Conservation (phyloP, 2,888 invertebrate species). For the Gymnosoma rotundatum region DNA sequence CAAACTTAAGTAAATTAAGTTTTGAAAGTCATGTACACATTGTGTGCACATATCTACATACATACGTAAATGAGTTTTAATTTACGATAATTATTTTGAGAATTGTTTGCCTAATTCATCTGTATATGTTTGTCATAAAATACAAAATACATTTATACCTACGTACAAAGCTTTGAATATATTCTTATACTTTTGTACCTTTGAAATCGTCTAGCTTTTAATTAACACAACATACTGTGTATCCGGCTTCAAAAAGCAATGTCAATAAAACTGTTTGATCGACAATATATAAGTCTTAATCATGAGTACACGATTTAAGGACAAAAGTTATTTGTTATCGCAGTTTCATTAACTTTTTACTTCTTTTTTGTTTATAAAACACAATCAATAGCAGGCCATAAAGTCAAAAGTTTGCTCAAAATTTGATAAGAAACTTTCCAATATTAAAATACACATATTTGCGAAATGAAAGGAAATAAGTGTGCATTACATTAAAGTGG, state of each 20-base stretch:
- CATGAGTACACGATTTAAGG: neutral
- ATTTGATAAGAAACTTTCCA: conserved; percentile 53
- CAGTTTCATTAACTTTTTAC: conserved; percentile 1
- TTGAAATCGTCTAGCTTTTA: too few relatives aligned
- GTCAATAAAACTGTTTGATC: too few relatives aligned
- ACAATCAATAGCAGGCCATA: conserved; percentile 24
- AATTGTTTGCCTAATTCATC: too few relatives aligned
- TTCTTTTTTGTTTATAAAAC: conserved; percentile 7
- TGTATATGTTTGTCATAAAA: too few relatives aligned
- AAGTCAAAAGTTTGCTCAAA: conserved; percentile 51
- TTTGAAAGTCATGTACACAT: conserved; percentile 16
- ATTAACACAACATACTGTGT: too few relatives aligned
- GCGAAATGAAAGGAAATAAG: too few relatives aligned
- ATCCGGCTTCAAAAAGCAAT: too few relatives aligned
- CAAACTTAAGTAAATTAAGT: conserved; percentile 64
- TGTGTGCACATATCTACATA: neutral
- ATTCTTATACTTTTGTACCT: too few relatives aligned
- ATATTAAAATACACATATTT: conserved; percentile 7
- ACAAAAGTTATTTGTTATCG: neutral
- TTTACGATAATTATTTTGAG: too few relatives aligned
- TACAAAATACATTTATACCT: too few relatives aligned
- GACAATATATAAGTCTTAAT: neutral
- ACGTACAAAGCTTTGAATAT: too few relatives aligned
- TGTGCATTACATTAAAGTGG: too few relatives aligned
- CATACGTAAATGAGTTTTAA: neutral